Conservation (phyloP, 2,888 invertebrate genomes). For the Ectobius pallidus region DNA sequence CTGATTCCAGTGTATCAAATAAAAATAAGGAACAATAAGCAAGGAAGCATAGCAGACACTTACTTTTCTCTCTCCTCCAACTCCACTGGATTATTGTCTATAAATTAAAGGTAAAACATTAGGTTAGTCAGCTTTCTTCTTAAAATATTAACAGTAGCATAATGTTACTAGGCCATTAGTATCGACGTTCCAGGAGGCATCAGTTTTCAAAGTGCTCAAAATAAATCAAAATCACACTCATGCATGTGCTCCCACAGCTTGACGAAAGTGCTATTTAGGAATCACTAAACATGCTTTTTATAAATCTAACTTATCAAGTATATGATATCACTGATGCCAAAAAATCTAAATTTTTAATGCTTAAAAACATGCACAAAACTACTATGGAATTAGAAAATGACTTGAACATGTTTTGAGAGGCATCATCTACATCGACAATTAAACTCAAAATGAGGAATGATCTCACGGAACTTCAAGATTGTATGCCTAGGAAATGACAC, state of each 20-base stretch:
- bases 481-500: too few species aligned
- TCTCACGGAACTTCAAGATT: too few species aligned
- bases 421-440: too few species aligned
- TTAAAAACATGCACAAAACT: too few species aligned
- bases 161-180: slow-evolving; percentile 15
- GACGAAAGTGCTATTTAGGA: slow-evolving; percentile 17
- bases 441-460: too few species aligned
- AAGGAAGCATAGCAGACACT: slow-evolving; percentile 11
- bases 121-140: slow-evolving; percentile 53
- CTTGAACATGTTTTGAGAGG: too few species aligned
- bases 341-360: too few species aligned
- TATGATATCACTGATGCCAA: slow-evolving; percentile 21
- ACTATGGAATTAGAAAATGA: too few species aligned
- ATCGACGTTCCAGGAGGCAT: too few species aligned
- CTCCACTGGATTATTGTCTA: slow-evolving; percentile 81
- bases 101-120: slow-evolving; percentile 57
- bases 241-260: slow-evolving; percentile 33
- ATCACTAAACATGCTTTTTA: slow-evolving; percentile 29
- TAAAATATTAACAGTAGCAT: slow-evolving; percentile 25
- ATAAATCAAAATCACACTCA: too few species aligned
- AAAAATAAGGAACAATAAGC: slow-evolving; percentile 2
- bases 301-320: not conserved
- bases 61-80: slow-evolving; percentile 87
- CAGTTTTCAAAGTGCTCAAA: too few species aligned
- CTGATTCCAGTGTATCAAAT: too few species aligned